A percentile compares a stretch with the other conserved stretches of the same genome.
These are phyloP conservation scores for Melipona quadrifasciata DNA, from an alignment of 1,140 invertebrate genomes.

Conservation along the genomic window DNA sequence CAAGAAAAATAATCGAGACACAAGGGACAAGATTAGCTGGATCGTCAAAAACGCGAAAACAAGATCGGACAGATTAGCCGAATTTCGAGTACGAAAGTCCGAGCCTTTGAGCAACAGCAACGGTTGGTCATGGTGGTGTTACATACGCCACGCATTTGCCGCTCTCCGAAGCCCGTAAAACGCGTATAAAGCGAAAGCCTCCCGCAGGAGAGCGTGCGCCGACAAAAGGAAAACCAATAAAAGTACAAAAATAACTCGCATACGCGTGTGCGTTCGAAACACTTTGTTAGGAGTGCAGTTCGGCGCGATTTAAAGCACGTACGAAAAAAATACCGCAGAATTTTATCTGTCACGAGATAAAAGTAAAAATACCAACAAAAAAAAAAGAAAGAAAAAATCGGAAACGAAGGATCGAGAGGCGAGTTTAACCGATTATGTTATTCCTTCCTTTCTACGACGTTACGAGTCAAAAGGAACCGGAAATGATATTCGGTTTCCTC, in stretches of 20 bases:
- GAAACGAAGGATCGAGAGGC: not conserved
- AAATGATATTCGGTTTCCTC: slow-evolving; percentile 21
- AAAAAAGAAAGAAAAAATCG: not conserved
- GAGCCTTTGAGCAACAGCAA: not conserved
- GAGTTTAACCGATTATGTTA: not conserved
- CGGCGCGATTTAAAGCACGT: slow-evolving; percentile 33
- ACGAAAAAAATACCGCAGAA: slow-evolving; percentile 33
- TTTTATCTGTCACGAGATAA: slow-evolving; percentile 16
- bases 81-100: not conserved
- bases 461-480: slow-evolving; percentile 23
- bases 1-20: not conserved
- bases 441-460: slow-evolving; percentile 6
- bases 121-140: not conserved
- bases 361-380: not conserved
- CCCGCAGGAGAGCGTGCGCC: not conserved
- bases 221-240: slow-evolving; percentile 37
- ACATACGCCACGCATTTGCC: not conserved
- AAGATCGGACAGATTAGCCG: not conserved
- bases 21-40: not conserved
- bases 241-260: slow-evolving; percentile 18
- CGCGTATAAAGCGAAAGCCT: not conserved
- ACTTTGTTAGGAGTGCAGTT: slow-evolving; percentile 18
- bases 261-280: not conserved
- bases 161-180: slow-evolving; percentile 24
- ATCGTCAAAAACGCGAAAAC: not conserved